Percentiles rank a stretch among this genome's conserved stretches.
Conservation (phyloP, 1,140 invertebrate species). For the Drosophila kanapiae region DNA sequence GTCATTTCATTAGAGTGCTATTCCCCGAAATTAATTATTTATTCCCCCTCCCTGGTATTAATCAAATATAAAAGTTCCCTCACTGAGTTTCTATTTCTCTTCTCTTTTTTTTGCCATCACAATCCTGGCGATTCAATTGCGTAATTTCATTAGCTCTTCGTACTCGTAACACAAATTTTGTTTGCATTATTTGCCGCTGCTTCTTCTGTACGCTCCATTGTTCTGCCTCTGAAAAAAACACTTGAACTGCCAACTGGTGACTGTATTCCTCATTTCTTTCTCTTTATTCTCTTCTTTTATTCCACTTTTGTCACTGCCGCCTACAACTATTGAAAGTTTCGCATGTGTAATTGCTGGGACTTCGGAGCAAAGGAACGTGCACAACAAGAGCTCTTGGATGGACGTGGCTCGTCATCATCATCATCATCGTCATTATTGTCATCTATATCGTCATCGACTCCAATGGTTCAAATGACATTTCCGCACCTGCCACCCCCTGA, state of each 20-base stretch:
- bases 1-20: background rate
- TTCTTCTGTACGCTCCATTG: slow-evolving; percentile 30
- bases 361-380: slow-evolving; percentile 58
- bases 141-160: slow-evolving; percentile 67
- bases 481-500: slow-evolving; percentile 33
- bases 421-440: slow-evolving; percentile 48
- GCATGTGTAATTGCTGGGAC: slow-evolving; percentile 37
- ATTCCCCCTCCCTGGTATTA: background rate
- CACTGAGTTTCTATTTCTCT: background rate
- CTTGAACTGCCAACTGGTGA: slow-evolving; percentile 50
- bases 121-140: slow-evolving; percentile 53
- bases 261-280: slow-evolving; percentile 21
- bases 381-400: slow-evolving; percentile 61
- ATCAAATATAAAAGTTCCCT: slow-evolving; percentile 3
- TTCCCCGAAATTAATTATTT: background rate
- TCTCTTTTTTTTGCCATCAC: slow-evolving; percentile 9
- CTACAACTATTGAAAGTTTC: slow-evolving; percentile 39
- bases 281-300: slow-evolving; percentile 12
- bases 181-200: slow-evolving; percentile 35
- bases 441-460: slow-evolving; percentile 50
- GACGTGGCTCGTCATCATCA: slow-evolving; percentile 62
- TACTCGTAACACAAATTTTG: slow-evolving; percentile 37
- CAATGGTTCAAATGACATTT: slow-evolving; percentile 57
- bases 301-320: slow-evolving; percentile 23
- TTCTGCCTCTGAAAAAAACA: slow-evolving; percentile 45